Base-by-base conservation (phyloP, 2,888 invertebrate species). In the Sarcophaga rosellei region DNA sequence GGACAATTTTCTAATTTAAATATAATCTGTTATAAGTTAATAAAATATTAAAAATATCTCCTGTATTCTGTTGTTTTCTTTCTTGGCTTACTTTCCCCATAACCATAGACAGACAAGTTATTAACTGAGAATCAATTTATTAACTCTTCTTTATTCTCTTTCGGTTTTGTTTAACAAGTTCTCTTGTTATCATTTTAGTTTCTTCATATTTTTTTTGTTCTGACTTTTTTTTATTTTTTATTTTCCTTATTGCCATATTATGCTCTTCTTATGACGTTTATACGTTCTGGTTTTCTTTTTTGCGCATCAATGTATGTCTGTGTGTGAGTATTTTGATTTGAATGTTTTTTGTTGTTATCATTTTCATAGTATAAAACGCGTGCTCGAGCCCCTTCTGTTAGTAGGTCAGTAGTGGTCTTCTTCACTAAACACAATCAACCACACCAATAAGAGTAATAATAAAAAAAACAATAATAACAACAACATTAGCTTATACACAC, bases 371-470 rank as follows among this genome's bases (percentile, higher is more conserved):
- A 79, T 76, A 72, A 85, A 86, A 81, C 78, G 81, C 84, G 70
- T 86, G 86, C 77, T 84, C 74, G 74, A 81, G 77, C 69, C 83
- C 83, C 77, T 84, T 77, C 86, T 81, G 72, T 82, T 89, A 89
- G 88, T 89, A 89, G 89, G 89, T 89, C 89, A 89, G 89, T 88
- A 88, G 88, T 89, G 87, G 86, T 86, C 82, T 81, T 88, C 78
- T 87, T 88, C 61, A 77, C 59, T 66, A 59, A 76, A 45, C 15
- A 35, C 69, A 69, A 63, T 77, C 62, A 78, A 82, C 35, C 75
- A 59, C 75, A 85, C 79, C 66, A 85, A 21, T 59, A 45, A 80
- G 6, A 81, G n/a, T 20, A 17, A 61, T 20, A n/a, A 61, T 61
- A 21, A 62, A 3, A 21, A 62, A 11, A 21, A 69, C 12, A 21